Percentiles rank a stretch among this genome's conserved stretches.
Conservation (phyloP, 2,113 vertebrate species). For the Pterocles orientalis region DNA sequence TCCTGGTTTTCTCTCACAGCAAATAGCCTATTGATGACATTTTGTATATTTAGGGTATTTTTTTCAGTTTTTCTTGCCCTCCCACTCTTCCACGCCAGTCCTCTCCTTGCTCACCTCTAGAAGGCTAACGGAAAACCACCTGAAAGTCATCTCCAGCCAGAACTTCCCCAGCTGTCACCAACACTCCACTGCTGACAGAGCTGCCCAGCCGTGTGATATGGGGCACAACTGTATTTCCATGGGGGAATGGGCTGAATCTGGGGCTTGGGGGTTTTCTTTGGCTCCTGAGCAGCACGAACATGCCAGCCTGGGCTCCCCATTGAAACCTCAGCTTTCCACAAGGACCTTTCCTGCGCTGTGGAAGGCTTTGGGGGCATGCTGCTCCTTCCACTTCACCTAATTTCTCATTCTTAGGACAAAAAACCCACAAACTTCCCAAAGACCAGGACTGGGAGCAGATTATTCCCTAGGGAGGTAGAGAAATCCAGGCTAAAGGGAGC, state of each 20-base stretch:
- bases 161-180: not conserved
- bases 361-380: not conserved
- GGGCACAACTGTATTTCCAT: accelerated
- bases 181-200: not conserved
- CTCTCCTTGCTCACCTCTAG: not conserved
- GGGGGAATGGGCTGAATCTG: not conserved
- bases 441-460: not conserved
- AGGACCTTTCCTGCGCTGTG: not conserved
- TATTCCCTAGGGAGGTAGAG: not conserved
- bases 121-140: not conserved
- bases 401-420: not conserved
- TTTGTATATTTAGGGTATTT: not conserved
- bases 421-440: not conserved
- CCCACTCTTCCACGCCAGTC: not conserved
- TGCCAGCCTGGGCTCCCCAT: not conserved
- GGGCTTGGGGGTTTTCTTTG: not conserved
- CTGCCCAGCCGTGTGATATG: not conserved
- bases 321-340: not conserved
- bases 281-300: not conserved
- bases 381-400: not conserved
- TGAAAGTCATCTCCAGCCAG: not conserved
- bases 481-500: not conserved
- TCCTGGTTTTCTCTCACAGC: not conserved
- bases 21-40: not conserved
- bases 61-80: not conserved